Conservation (phyloP, 2,113 vertebrate genomes). For the Blennius ocellaris region DNA sequence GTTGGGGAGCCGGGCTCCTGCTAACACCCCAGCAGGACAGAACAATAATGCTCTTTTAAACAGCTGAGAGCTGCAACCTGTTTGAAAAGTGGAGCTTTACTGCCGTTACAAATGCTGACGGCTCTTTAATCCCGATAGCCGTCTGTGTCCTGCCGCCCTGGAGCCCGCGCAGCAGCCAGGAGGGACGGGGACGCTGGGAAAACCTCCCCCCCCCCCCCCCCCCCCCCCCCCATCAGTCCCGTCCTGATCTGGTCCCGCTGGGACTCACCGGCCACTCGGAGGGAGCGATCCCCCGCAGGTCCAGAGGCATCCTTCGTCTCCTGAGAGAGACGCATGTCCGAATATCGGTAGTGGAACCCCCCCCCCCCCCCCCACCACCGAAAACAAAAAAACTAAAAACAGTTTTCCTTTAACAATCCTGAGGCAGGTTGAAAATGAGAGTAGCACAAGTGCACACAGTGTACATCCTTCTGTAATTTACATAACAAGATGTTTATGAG, state of each 20-base stretch:
- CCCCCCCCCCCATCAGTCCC: neutral
- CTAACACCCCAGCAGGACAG: constrained; percentile 62
- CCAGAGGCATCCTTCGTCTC: constrained; percentile 50
- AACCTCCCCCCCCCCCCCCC: no score
- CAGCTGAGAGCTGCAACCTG: constrained; percentile 83
- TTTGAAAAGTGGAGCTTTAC: constrained; percentile 83
- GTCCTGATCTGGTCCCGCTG: neutral
- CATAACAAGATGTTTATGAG: constrained; percentile 16
- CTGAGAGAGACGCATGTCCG: neutral
- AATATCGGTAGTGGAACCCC: neutral
- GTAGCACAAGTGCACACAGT: constrained; percentile 1
- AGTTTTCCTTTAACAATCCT: fast-evolving
- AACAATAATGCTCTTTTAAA: constrained; percentile 82
- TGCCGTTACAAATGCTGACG: constrained; percentile 76
- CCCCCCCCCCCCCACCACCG: no score
- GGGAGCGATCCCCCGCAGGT: constrained; percentile 29
- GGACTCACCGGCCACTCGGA: constrained; percentile 53
- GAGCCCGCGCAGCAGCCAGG: constrained; percentile 39
- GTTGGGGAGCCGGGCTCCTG: constrained; percentile 31
- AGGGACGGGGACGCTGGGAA: constrained; percentile 15
- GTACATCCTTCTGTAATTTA: constrained; percentile 9
- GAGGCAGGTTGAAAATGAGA: constrained; percentile 3
- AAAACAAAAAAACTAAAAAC: no score
- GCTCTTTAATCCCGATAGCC: constrained; percentile 74
- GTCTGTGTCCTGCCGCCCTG: constrained; percentile 50